Conservation (phyloP, 2,113 vertebrate genomes). For the Monopterus albus region DNA sequence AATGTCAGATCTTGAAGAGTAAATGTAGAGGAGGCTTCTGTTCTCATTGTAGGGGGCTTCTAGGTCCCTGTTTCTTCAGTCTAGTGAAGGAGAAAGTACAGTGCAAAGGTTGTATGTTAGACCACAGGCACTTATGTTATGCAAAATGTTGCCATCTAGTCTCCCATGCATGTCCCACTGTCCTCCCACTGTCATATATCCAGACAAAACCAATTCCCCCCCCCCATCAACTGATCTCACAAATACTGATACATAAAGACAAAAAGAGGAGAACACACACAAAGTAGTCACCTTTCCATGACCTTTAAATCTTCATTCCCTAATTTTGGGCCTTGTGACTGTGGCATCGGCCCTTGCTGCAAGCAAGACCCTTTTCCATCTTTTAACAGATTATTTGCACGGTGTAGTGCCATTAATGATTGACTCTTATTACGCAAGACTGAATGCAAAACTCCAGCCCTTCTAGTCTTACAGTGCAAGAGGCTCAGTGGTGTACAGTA, state of each 20-base stretch:
- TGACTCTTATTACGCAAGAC: constrained; percentile 65
- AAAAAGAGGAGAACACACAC: not conserved
- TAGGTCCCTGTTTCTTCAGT: constrained; percentile 10
- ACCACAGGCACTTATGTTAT: not conserved
- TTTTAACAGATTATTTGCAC: constrained; percentile 63
- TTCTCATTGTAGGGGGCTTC: not conserved
- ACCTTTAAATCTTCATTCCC: constrained; percentile 20
- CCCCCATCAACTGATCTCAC: constrained; percentile 2
- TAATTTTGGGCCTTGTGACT: constrained; percentile 34
- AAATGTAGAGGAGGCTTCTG: not conserved
- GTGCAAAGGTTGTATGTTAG: not conserved
- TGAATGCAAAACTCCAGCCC: constrained; percentile 22
- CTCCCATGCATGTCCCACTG: not conserved
- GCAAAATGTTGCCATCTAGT: not conserved
- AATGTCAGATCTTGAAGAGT: not conserved
- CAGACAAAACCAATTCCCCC: not conserved
- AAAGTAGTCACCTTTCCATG: constrained; percentile 8
- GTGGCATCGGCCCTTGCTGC: not conserved
- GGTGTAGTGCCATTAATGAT: constrained; percentile 68
- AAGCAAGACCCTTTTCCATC: constrained; percentile 42
- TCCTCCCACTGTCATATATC: not conserved
- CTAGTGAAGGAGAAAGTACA: constrained; percentile 4
- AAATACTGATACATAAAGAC: not conserved
- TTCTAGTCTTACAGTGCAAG: constrained; percentile 57
- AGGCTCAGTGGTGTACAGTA: constrained; percentile 19